Conservation (phyloP, 2,888 invertebrate genomes). For the Operophtera brumata region DNA sequence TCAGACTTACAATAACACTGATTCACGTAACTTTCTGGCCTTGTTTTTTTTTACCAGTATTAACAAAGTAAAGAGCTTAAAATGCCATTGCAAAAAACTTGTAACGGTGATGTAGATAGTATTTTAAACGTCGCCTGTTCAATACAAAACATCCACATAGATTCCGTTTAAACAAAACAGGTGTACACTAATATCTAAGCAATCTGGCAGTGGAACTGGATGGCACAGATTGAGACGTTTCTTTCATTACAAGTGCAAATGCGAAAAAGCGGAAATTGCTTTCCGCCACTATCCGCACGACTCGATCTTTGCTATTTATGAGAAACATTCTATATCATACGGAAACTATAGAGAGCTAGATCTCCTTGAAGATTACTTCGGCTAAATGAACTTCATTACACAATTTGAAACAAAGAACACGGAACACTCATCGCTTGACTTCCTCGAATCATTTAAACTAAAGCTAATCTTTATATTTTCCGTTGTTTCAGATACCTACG, state of each 20-base stretch:
- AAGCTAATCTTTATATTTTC: slow-evolving; percentile 29
- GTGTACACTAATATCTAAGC: slow-evolving; percentile 24
- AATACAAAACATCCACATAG: slow-evolving; percentile 7
- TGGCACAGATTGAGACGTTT: slow-evolving; percentile 40
- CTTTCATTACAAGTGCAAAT: slow-evolving; percentile 43
- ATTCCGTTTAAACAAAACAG: slow-evolving; percentile 10
- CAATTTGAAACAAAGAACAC: slow-evolving; percentile 24
- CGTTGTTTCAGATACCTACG: slow-evolving; percentile 31
- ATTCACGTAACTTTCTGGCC: neutral
- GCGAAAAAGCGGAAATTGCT: slow-evolving; percentile 51
- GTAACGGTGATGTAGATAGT: too few relatives aligned
- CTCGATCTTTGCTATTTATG: slow-evolving; percentile 29
- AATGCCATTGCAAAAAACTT: neutral
- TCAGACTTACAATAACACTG: neutral
- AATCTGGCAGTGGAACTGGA: slow-evolving; percentile 33
- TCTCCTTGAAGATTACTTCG: slow-evolving; percentile 12
- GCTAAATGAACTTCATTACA: slow-evolving; percentile 3
- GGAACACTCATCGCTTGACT: slow-evolving; percentile 13
- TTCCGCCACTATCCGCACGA: slow-evolving; percentile 43
- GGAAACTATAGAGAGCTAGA: slow-evolving; percentile 17
- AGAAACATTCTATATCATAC: slow-evolving; percentile 25
- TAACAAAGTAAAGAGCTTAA: too few relatives aligned
- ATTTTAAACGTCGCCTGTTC: neutral
- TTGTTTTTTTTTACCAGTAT: neutral
- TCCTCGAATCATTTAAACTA: slow-evolving; percentile 22